Evolutionary conservation across 2,797 vertebrate species (phyloP), one percentile per base, ranked within the genome.

Genomic region (Urocyon cinereoargenteus): DNA sequence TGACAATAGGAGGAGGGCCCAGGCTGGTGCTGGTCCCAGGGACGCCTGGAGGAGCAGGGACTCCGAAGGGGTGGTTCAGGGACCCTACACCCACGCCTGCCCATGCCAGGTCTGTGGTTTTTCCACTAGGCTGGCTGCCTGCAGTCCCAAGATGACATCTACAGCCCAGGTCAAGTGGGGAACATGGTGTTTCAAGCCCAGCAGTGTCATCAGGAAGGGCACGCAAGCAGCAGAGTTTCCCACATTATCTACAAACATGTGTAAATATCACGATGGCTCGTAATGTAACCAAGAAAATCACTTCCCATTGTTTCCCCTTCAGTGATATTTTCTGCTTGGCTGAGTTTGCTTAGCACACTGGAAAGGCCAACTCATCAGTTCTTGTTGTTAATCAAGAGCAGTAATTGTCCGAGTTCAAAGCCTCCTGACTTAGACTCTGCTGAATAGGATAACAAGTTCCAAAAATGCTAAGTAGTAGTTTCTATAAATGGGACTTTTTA

Each of bases 291-390:
- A 98, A 96, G 98, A 98, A 98, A 99, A 98, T 98, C 99, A 98
- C 98, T 98, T 98, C 97, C 98, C 97, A 98, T 98, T 98, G 98
- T 99, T 99, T 98, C 98, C 97, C 97, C 94, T 98, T 98, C 98
- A 98, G 98, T 98, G 98, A 97, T 97, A 99, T 99, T 99, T 99
- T 99, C 98, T 99, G 99, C 98, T 98, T 99, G 98, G 96, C 97
- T 99, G 98, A 92, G 94, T 98, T 98, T 98, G 98, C 98, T 98
- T 98, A 98, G 96, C 87, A 64, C 96, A 94, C 96, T 97, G 98
- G 98, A 98, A 99, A 98, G 98, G 98, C 98, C 98, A 99, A 94
- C 98, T 99, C 98, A 99, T 99, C 98, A 99, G 96, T 98, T 99
- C 98, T 98, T 97, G 98, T 96, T 98, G 98, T 98, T 99, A 98